Evolutionary conservation across 2,888 invertebrate species (phyloP).

Genomic region (Thalpophila matura): DNA sequence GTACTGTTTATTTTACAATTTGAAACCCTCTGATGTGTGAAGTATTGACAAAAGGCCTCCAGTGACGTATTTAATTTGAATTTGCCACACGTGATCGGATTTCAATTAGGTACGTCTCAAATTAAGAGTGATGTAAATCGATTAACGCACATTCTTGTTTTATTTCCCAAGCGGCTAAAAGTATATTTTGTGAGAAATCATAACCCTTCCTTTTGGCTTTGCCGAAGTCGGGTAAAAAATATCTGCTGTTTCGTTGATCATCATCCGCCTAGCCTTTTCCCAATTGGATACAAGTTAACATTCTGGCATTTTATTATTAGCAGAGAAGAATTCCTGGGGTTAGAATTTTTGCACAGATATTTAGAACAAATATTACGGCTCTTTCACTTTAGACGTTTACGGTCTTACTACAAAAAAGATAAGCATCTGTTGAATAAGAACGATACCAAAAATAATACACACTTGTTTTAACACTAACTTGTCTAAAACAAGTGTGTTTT

Average conservation of each 20-base stretch:
- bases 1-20: slow-evolving; percentile 1
- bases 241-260: too few relatives aligned
- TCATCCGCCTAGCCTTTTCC: too few relatives aligned
- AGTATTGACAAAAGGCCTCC: slow-evolving; percentile 7
- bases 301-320: slow-evolving; percentile 2
- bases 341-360: not conserved
- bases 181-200: too few relatives aligned
- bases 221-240: too few relatives aligned
- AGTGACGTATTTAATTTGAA: slow-evolving; percentile 47
- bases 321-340: not conserved
- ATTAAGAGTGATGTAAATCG: slow-evolving; percentile 52
- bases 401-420: too few relatives aligned
- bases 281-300: slow-evolving; percentile 25
- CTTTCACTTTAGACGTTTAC: too few relatives aligned
- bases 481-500: too few relatives aligned
- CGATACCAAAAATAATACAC: too few relatives aligned
- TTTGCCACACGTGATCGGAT: slow-evolving; percentile 48
- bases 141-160: slow-evolving; percentile 39
- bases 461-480: too few relatives aligned
- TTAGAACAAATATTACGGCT: too few relatives aligned
- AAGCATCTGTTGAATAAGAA: too few relatives aligned
- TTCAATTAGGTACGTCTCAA: slow-evolving; percentile 53
- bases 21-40: slow-evolving; percentile 2
- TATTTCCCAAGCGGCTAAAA: slow-evolving; percentile 43
- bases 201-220: too few relatives aligned